phyloP scores from a whole-genome alignment of 1,140 invertebrate genomes.

The Epicauta chinensis region DNA sequence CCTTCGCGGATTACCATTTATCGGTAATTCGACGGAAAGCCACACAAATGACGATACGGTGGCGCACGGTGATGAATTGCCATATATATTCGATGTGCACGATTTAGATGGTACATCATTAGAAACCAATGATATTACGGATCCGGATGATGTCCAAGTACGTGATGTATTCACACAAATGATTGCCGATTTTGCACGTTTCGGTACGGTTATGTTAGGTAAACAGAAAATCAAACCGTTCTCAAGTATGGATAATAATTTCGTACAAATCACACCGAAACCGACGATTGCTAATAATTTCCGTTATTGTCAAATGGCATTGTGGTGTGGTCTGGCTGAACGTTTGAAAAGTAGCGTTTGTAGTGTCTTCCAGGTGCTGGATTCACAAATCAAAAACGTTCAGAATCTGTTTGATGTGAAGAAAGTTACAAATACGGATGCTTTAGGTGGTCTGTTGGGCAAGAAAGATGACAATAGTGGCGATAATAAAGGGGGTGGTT shows the following conservation, averaged over 20 bases:
- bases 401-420: background rate
- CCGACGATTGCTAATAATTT: constrained; percentile 48
- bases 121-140: constrained; percentile 38
- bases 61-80: constrained; percentile 61
- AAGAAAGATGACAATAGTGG: no score
- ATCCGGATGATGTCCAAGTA: constrained; percentile 52
- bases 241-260: constrained; percentile 45
- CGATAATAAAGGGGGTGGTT: no score
- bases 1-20: constrained; percentile 53
- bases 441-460: no score
- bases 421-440: no score
- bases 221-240: constrained; percentile 43
- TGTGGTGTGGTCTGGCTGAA: constrained; percentile 51
- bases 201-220: constrained; percentile 38
- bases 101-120: constrained; percentile 51
- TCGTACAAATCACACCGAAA: constrained; percentile 48
- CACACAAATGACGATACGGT: constrained; percentile 44
- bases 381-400: constrained; percentile 20
- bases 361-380: constrained; percentile 31
- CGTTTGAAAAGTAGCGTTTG: constrained; percentile 48
- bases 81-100: constrained; percentile 59
- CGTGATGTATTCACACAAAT: constrained; percentile 56
- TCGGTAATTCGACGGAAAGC: constrained; percentile 30
- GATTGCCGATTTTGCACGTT: constrained; percentile 58
- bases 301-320: constrained; percentile 55